Evolutionary conservation across 1,140 invertebrate genomes (phyloP).

Genomic region (Carcinoscorpius rotundicauda): DNA sequence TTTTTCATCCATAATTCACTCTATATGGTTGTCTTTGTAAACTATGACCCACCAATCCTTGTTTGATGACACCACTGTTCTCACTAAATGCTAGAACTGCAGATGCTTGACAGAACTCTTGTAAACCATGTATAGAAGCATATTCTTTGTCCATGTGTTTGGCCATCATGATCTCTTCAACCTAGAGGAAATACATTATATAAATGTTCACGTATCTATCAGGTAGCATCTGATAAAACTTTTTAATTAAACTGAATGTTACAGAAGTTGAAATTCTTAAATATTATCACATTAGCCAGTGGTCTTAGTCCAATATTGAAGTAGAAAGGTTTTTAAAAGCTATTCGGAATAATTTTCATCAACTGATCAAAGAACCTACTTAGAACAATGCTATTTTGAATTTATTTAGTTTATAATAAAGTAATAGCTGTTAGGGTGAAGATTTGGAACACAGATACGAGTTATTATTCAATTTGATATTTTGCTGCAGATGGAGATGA

Average conservation of each 20-base stretch:
- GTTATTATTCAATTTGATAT: too few species aligned
- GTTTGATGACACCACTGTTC: constrained; percentile 53
- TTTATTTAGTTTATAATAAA: too few species aligned
- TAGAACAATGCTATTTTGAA: too few species aligned
- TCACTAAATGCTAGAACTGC: constrained; percentile 83
- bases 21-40: neutral
- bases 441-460: too few species aligned
- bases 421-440: too few species aligned
- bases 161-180: constrained; percentile 56
- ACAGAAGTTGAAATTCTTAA: too few species aligned
- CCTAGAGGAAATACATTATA: constrained; percentile 40
- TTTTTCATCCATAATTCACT: too few species aligned
- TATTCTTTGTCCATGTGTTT: constrained; percentile 91
- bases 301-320: neutral
- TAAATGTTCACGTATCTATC: neutral
- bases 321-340: neutral
- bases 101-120: constrained; percentile 64
- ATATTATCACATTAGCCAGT: neutral
- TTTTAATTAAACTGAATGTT: too few species aligned
- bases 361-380: too few species aligned
- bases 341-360: neutral
- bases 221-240: too few species aligned
- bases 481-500: too few species aligned
- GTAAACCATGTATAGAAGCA: constrained; percentile 73
- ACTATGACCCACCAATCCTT: constrained; percentile 52